Conservation (phyloP, 2,888 invertebrate genomes). For the Hedya salicella region DNA sequence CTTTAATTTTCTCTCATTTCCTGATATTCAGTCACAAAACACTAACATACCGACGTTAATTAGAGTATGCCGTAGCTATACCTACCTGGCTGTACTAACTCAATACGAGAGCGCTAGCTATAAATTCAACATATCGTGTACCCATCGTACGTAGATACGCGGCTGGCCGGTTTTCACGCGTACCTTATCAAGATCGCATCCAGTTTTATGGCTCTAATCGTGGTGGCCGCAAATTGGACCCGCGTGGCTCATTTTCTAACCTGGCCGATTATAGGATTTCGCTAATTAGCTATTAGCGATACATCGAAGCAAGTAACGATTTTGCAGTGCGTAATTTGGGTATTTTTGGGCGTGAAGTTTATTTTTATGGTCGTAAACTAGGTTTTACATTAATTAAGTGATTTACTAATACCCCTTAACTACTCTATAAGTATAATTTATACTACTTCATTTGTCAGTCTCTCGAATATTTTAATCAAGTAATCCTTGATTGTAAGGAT, state of each 20-base stretch:
- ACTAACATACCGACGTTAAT: no score
- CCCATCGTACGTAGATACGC: conserved; percentile 24
- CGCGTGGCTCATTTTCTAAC: conserved; percentile 80
- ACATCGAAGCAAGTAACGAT: conserved; percentile 65
- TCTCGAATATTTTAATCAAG: no score
- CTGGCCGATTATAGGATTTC: conserved; percentile 82
- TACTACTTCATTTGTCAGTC: no score
- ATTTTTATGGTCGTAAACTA: conserved; percentile 8
- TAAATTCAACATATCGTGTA: conserved; percentile 52
- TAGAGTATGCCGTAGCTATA: no score
- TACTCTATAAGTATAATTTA: no score
- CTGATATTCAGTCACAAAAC: no score
- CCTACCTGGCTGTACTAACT: no score
- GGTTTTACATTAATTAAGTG: neutral
- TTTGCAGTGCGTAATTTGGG: conserved; percentile 52
- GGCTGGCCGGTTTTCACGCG: conserved; percentile 56
- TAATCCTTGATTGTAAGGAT: no score
- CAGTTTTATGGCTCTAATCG: conserved; percentile 83
- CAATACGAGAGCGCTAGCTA: conserved; percentile 41
- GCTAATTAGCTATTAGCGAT: conserved; percentile 83
- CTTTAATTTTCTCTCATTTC: no score
- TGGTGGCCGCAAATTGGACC: conserved; percentile 78
- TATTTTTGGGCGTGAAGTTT: conserved; percentile 13
- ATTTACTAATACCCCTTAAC: neutral
- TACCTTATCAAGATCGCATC: conserved; percentile 81